phyloP scores from a whole-genome alignment of 2,888 invertebrate species.

The Xanthia icteritia region DNA sequence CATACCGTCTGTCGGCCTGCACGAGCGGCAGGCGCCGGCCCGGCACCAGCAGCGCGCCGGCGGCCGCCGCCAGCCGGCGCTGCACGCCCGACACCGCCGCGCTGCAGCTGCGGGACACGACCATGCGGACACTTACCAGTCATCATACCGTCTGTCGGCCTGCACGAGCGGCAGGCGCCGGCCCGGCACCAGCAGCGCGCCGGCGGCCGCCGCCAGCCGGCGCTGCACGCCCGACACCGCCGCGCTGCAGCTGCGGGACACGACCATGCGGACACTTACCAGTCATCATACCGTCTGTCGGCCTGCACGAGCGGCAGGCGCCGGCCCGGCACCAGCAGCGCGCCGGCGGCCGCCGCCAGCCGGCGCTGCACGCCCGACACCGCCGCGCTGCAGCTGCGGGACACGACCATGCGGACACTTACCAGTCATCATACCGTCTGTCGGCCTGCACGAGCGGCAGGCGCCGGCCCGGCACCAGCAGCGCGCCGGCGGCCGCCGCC shows the following conservation, averaged over 20 bases:
- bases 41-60: constrained; percentile 93
- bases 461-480: constrained; percentile 93
- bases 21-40: constrained; percentile 89
- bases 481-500: constrained; percentile 92
- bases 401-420: constrained; percentile 96
- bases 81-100: too few species aligned
- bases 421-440: constrained; percentile 92
- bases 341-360: constrained; percentile 93
- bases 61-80: constrained; percentile 93
- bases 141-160: constrained; percentile 88
- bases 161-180: constrained; percentile 85
- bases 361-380: constrained; percentile 92
- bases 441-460: constrained; percentile 85
- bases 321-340: constrained; percentile 94
- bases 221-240: constrained; percentile 92
- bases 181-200: constrained; percentile 93
- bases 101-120: too few species aligned
- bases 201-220: constrained; percentile 94
- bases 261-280: constrained; percentile 96
- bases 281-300: constrained; percentile 90
- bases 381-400: constrained; percentile 93
- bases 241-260: constrained; percentile 94
- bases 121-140: too few species aligned
- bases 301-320: constrained; percentile 83
- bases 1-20: constrained; percentile 86